Evolutionary conservation across 2,888 invertebrate species (phyloP).

Genomic region (Drosophila melanosoma): DNA sequence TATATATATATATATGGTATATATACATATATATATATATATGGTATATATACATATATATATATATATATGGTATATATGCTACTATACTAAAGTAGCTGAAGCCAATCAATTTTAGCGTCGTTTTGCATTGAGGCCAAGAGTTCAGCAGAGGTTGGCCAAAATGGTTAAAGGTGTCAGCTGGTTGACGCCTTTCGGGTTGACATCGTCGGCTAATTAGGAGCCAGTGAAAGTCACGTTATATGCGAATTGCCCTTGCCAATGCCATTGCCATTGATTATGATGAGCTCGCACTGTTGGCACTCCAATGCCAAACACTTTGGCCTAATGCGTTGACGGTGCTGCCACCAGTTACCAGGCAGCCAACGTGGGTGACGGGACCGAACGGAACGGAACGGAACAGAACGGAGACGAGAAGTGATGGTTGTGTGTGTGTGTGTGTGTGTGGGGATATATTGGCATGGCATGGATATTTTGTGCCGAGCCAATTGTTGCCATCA

Average conservation of each 20-base stretch:
- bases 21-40: not conserved
- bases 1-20: not conserved
- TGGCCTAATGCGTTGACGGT: slow-evolving; percentile 45
- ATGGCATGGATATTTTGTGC: slow-evolving; percentile 15
- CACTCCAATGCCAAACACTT: slow-evolving; percentile 56
- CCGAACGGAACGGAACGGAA: not conserved
- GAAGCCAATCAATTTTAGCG: slow-evolving; percentile 26
- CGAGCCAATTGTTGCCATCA: slow-evolving; percentile 39
- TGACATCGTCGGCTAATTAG: slow-evolving; percentile 40
- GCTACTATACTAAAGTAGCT: slow-evolving; percentile 9
- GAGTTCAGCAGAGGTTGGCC: slow-evolving; percentile 36
- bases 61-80: not conserved
- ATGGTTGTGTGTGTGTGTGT: too few relatives aligned
- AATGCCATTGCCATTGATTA: slow-evolving; percentile 48
- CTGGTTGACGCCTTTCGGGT: not conserved
- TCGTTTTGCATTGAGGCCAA: slow-evolving; percentile 46
- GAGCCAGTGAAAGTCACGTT: slow-evolving; percentile 42
- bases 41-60: not conserved
- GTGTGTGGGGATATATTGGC: not conserved
- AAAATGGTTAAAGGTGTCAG: slow-evolving; percentile 22
- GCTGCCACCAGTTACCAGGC: not conserved
- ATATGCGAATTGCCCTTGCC: slow-evolving; percentile 21
- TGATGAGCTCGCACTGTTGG: slow-evolving; percentile 53
- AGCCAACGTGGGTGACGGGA: not conserved
- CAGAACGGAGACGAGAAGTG: not conserved